phyloP scores from a whole-genome alignment of 2,888 invertebrate species.

The Scaptomyza flava region DNA sequence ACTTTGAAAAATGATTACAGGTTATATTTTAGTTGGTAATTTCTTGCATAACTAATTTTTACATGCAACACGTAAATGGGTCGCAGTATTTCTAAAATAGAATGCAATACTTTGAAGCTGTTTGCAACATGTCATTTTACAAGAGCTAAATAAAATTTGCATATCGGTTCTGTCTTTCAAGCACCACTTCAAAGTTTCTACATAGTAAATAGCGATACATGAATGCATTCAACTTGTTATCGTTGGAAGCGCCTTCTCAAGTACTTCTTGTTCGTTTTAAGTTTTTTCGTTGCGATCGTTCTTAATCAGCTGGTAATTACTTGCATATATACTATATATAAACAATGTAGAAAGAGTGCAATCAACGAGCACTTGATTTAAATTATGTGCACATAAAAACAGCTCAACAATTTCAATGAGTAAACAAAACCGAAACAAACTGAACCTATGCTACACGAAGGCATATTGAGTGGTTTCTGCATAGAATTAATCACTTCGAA shows the following conservation, averaged over 20 bases:
- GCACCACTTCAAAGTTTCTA: constrained; percentile 51
- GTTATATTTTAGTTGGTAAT: not conserved
- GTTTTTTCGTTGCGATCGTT: constrained; percentile 6
- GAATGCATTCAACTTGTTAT: constrained; percentile 34
- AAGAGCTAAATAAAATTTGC: constrained; percentile 34
- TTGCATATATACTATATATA: constrained; percentile 38
- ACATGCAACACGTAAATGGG: constrained; percentile 52
- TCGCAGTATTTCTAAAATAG: constrained; percentile 61
- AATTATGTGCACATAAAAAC: constrained; percentile 46
- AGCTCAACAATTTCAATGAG: constrained; percentile 18
- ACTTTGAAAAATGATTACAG: not conserved
- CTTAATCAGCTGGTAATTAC: constrained; percentile 58
- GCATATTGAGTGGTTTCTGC: constrained; percentile 25
- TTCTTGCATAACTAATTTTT: not conserved
- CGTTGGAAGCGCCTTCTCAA: constrained; percentile 35
- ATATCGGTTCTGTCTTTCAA: constrained; percentile 24
- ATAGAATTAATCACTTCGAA: constrained; percentile 9
- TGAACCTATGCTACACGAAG: constrained; percentile 36
- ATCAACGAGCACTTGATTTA: constrained; percentile 47
- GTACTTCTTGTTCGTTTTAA: constrained; percentile 24
- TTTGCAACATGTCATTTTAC: constrained; percentile 11
- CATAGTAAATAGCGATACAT: not conserved
- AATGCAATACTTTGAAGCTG: constrained; percentile 25
- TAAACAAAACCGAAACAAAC: constrained; percentile 26
- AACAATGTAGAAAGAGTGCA: constrained; percentile 41